Percentiles rank a stretch among this genome's conserved stretches.
Conservation (phyloP, 2,888 invertebrate genomes). For the Rhorus exstirpatorius region DNA sequence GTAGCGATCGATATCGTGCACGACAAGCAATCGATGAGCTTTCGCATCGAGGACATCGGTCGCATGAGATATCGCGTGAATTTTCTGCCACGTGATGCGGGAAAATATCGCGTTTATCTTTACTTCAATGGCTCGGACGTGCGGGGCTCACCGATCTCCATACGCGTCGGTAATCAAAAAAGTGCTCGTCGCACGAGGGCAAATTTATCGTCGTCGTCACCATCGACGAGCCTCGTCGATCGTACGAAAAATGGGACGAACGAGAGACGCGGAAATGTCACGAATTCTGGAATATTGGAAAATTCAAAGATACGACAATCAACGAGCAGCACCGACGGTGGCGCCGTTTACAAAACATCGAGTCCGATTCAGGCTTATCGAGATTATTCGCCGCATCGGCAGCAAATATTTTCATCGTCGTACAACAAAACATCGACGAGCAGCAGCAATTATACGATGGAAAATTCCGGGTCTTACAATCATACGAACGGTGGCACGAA, state of each 20-base stretch:
- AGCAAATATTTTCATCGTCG: conserved; percentile 70
- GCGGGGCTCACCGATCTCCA: conserved; percentile 95
- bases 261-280: conserved; percentile 82
- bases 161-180: conserved; percentile 93
- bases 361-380: conserved; percentile 78
- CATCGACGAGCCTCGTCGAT: conserved; percentile 76
- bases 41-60: conserved; percentile 93
- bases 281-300: conserved; percentile 75
- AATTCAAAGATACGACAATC: conserved; percentile 69
- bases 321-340: conserved; percentile 13
- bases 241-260: conserved; percentile 78
- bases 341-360: conserved; percentile 76
- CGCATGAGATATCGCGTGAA: conserved; percentile 92
- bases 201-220: conserved; percentile 70
- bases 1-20: conserved; percentile 96
- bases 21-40: conserved; percentile 94
- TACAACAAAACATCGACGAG: conserved; percentile 79
- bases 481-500: conserved; percentile 75
- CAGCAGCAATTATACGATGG: conserved; percentile 76
- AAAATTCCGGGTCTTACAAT: conserved; percentile 70
- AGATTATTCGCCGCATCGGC: conserved; percentile 73
- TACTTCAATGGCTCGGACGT: conserved; percentile 95
- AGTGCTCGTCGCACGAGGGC: conserved; percentile 86
- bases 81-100: conserved; percentile 92
- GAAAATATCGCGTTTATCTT: conserved; percentile 94